Evolutionary conservation across 2,888 invertebrate genomes (phyloP).

Genomic region (Polyommatus iphigenia): DNA sequence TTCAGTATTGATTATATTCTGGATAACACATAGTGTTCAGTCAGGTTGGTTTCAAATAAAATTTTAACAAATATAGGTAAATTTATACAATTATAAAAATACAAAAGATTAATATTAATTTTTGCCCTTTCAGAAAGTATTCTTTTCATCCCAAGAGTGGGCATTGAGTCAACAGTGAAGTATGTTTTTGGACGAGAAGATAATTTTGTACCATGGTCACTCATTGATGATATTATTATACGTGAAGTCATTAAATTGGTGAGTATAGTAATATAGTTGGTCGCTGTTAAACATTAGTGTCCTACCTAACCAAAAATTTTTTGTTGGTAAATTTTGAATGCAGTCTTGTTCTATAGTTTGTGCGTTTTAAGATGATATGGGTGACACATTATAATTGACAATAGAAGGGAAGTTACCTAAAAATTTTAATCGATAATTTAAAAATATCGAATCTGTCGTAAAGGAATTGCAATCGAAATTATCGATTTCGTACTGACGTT

Average conservation of each 20-base stretch:
- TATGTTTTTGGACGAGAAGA: slow-evolving; percentile 68
- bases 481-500: no score
- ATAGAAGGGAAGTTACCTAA: no score
- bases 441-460: no score
- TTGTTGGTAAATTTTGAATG: no score
- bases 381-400: no score
- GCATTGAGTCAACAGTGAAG: slow-evolving; percentile 68
- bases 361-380: no score
- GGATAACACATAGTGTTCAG: slow-evolving; percentile 72
- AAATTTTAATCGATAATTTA: no score
- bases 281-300: no score
- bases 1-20: slow-evolving; percentile 63
- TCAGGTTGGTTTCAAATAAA: slow-evolving; percentile 54
- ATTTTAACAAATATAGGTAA: background rate
- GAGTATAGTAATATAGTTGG: slow-evolving; percentile 38
- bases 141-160: slow-evolving; percentile 68
- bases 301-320: no score
- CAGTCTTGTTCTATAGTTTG: no score
- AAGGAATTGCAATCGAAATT: no score
- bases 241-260: slow-evolving; percentile 76
- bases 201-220: slow-evolving; percentile 67
- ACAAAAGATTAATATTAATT: slow-evolving; percentile 9
- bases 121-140: slow-evolving; percentile 60
- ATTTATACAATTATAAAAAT: background rate
- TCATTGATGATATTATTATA: slow-evolving; percentile 71